Evolutionary conservation across 2,113 vertebrate genomes (phyloP), one percentile per base, ranked within the genome.

Genomic region (Salvator merianae): DNA sequence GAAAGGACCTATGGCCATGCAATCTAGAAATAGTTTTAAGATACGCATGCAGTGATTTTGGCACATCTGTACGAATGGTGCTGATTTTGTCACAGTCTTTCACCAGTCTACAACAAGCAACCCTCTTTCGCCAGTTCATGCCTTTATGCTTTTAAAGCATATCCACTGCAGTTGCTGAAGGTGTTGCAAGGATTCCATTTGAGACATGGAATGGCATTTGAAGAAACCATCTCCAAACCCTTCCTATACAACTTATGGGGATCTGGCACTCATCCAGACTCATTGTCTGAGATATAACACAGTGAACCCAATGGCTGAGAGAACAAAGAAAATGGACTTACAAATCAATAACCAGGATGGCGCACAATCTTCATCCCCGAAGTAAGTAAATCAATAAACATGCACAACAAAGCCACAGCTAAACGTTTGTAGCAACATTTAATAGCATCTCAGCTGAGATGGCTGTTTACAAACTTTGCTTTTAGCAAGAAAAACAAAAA

Each of bases 381-480:
- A 63, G 28, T 18, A 75, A 50, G 34, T 3, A 32, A 28, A 14
- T 55, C 36, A 40, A 89, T 84, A 84, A 70, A 82, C 86, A 91
- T 0, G n/a, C 88, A 86, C 28, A 0, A 59, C 69, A 78, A 13
- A 20, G 28, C 0, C 0, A 14, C 0, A 1, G 30, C 82, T 89
- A 91, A 59, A 94, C 92, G 90, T 93, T 89, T 92, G 87, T 90
- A 91, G 89, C 93, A 91, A 93, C 91, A 86, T 94, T 95, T 95
- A 94, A 94, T 95, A 92, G 93, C 93, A 93, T 94, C 89, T 93
- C 12, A 0, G 86, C 93, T 92, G 92, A 94, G 90, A 90, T 89
- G 86, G 88, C 74, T 63, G 86, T 91, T 85, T 91, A 93, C 88
- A 94, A 90, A 93, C 82, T 92, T 34, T 84, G 88, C 92, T 95